Conservation (phyloP, 2,797 vertebrate genomes). For the Peromyscus attwateri region DNA sequence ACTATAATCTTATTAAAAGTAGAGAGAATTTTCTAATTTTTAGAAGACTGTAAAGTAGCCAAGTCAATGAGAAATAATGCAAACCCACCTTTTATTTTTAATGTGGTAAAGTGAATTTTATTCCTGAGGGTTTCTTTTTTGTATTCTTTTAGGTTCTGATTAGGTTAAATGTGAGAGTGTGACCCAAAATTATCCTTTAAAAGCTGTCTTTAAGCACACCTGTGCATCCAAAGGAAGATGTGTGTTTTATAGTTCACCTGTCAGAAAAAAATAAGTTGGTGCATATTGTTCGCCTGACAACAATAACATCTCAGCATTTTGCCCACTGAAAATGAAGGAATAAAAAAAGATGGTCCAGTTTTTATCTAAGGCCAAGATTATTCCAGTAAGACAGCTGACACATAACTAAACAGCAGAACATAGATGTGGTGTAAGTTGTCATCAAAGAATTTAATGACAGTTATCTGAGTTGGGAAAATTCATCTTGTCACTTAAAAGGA, state of each 20-base stretch:
- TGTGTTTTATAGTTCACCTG: background rate
- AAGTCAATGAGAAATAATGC: slow-evolving; percentile 58
- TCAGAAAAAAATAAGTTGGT: background rate
- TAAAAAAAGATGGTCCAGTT: background rate
- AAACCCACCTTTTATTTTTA: slow-evolving; percentile 51
- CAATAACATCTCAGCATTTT: slow-evolving; percentile 34
- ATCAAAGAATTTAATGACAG: slow-evolving; percentile 30
- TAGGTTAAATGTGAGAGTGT: background rate
- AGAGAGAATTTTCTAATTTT: slow-evolving; percentile 45
- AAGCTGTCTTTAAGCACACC: slow-evolving; percentile 26
- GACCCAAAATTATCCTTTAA: slow-evolving; percentile 49
- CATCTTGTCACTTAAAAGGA: background rate
- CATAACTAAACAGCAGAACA: background rate
- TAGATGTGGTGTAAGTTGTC: background rate
- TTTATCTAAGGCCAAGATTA: slow-evolving; percentile 34
- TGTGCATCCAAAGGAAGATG: background rate
- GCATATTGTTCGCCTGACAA: background rate
- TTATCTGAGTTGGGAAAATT: slow-evolving; percentile 30
- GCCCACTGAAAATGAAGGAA: slow-evolving; percentile 33
- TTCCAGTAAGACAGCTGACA: slow-evolving; percentile 2
- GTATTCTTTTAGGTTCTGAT: slow-evolving; percentile 35
- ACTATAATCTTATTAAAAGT: slow-evolving; percentile 70
- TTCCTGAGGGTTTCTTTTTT: background rate
- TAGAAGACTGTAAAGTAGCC: slow-evolving; percentile 11
- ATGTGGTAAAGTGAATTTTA: slow-evolving; percentile 39